Evolutionary conservation across 2,113 vertebrate species (phyloP), one percentile per base, ranked within the genome.

Genomic region (Carassius auratus): DNA sequence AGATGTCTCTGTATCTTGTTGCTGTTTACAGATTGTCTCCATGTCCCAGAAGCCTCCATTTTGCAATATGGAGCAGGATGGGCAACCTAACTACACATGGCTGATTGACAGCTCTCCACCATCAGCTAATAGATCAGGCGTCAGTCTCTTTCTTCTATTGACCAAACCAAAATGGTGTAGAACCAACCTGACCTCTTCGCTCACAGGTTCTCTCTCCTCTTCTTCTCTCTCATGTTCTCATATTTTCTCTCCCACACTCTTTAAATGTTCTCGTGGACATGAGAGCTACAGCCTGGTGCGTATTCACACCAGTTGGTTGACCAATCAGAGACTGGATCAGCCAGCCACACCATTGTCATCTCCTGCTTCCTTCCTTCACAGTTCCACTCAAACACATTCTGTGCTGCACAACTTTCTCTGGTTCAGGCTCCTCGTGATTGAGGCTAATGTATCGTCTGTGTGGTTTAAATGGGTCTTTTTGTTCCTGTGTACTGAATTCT

Each of bases 61-160:
- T 96, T 92, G 93, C 94, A 86, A 95, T 95, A 93, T 96, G 61
- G 81, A 76, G 82, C 96, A 93, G 95, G 95, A 92, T 97, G 97
- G 97, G 93, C 94, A 92, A 87, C 87, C 84, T 79, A 84, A 57
- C 85, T 92, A 92, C 93, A 91, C 86, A 36, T 30, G 84, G 87
- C 76, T 64, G 89, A 88, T 57, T 73, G 83, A 75, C 48, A 81
- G 76, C 87, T 84, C 89, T 76, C 85, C 66, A 86, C 75, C 48
- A 83, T 80, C 87, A 89, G 68, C 68, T 57, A 73, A 86, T 69
- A 61, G 77, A 75, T 36, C 64, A 26, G 14, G 48, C 73, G 42
- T 75, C 85, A 38, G 12, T 82, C 62, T 73, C 19, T n/a, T 57
- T 85, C 52, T 81, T 33, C 75, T 85, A 45, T 77, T 30, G 17